Evolutionary conservation across 1,140 invertebrate species (phyloP).

Genomic region (Drosophila pseudoobscura): DNA sequence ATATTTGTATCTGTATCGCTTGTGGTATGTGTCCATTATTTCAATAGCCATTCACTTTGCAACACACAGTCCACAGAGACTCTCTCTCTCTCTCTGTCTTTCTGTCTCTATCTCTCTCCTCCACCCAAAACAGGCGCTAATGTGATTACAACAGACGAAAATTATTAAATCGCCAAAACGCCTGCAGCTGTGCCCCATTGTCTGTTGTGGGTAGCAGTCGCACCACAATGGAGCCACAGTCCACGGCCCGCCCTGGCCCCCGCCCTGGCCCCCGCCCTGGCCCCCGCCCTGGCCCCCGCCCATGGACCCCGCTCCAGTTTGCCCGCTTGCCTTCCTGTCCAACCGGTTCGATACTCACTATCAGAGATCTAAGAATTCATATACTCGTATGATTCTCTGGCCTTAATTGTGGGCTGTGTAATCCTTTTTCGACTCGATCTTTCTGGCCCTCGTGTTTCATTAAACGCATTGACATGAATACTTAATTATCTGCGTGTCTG

Average conservation of each 20-base stretch:
- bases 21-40: constrained; percentile 12
- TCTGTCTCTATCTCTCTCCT: background rate
- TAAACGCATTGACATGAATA: constrained; percentile 44
- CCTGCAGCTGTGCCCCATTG: constrained; percentile 56
- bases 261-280: constrained; percentile 45
- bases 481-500: constrained; percentile 43
- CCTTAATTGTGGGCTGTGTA: constrained; percentile 38
- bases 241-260: constrained; percentile 43
- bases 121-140: constrained; percentile 25
- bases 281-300: constrained; percentile 41
- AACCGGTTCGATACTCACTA: constrained; percentile 56
- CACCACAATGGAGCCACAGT: constrained; percentile 19
- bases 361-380: constrained; percentile 56
- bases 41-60: constrained; percentile 42
- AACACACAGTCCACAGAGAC: background rate
- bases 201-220: constrained; percentile 36
- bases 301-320: constrained; percentile 51
- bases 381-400: constrained; percentile 16
- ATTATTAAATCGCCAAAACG: constrained; percentile 39
- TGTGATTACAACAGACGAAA: constrained; percentile 53
- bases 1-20: constrained; percentile 8
- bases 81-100: background rate
- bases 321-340: constrained; percentile 52
- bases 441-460: constrained; percentile 16
- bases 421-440: constrained; percentile 54